phyloP scores from a whole-genome alignment of 2,797 vertebrate genomes.

The Phoebastria nigripes region DNA sequence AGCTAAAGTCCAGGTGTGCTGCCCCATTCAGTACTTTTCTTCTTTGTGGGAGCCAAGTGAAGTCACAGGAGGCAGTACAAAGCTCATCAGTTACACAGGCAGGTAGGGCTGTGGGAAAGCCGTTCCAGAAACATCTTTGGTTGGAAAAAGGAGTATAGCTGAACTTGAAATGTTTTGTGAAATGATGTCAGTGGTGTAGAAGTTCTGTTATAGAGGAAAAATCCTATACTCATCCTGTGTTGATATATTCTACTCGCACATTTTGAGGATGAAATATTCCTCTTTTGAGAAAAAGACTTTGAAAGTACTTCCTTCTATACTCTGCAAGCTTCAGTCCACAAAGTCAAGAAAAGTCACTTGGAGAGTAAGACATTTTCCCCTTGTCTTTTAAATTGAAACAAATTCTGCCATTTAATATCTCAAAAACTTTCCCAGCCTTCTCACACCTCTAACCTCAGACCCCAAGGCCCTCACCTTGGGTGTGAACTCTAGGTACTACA shows the following conservation, averaged over 20 bases:
- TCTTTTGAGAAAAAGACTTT: background rate
- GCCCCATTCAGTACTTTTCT: background rate
- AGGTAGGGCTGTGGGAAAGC: background rate
- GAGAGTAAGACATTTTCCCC: accelerated
- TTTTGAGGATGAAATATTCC: background rate
- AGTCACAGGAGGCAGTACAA: background rate
- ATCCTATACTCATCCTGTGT: background rate
- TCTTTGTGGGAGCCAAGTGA: background rate
- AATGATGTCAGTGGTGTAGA: background rate
- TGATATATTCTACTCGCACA: background rate
- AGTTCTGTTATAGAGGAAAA: background rate
- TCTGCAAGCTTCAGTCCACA: background rate
- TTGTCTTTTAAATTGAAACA: background rate
- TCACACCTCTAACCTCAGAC: background rate
- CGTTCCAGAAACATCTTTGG: background rate
- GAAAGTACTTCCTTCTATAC: background rate
- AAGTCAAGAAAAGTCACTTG: background rate
- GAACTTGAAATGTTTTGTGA: background rate
- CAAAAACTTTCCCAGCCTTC: background rate
- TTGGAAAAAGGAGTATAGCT: background rate
- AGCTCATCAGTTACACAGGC: background rate
- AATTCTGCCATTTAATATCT: background rate
- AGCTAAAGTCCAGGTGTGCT: background rate
- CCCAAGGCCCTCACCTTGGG: background rate
- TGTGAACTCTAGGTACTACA: background rate